phyloP scores from a whole-genome alignment of 2,797 vertebrate species.

The Sebastes steindachneri region DNA sequence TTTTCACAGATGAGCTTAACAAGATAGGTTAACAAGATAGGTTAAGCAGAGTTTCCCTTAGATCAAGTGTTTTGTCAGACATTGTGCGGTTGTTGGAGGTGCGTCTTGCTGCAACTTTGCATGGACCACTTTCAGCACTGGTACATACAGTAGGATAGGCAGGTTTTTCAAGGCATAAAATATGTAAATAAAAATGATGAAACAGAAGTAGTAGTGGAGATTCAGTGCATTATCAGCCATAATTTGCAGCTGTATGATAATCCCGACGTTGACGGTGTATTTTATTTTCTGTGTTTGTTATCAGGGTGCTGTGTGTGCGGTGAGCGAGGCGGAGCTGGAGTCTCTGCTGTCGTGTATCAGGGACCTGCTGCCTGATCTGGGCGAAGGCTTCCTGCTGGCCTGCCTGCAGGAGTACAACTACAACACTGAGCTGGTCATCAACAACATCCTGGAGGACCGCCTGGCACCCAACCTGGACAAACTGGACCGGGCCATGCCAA shows the following conservation, averaged over 20 bases:
- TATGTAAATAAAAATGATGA: background rate
- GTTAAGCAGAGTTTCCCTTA: background rate
- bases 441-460: slow-evolving; percentile 93
- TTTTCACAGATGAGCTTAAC: background rate
- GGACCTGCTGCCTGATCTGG: slow-evolving; percentile 92
- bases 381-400: slow-evolving; percentile 93
- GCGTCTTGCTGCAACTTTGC: too few relatives aligned
- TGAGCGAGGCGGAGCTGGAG: slow-evolving; percentile 89
- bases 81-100: too few relatives aligned
- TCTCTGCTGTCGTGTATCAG: slow-evolving; percentile 92
- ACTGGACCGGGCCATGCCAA: slow-evolving; percentile 88
- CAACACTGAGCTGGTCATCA: slow-evolving; percentile 90
- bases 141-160: background rate
- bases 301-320: slow-evolving; percentile 65
- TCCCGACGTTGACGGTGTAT: background rate
- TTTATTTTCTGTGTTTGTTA: background rate
- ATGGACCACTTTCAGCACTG: background rate
- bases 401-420: slow-evolving; percentile 91
- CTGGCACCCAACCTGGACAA: slow-evolving; percentile 83
- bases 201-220: background rate
- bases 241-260: background rate
- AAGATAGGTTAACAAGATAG: too few relatives aligned
- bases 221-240: background rate
- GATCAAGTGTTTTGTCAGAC: background rate
- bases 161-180: background rate